Conservation (phyloP, 2,888 invertebrate genomes). For the Noctua janthina region DNA sequence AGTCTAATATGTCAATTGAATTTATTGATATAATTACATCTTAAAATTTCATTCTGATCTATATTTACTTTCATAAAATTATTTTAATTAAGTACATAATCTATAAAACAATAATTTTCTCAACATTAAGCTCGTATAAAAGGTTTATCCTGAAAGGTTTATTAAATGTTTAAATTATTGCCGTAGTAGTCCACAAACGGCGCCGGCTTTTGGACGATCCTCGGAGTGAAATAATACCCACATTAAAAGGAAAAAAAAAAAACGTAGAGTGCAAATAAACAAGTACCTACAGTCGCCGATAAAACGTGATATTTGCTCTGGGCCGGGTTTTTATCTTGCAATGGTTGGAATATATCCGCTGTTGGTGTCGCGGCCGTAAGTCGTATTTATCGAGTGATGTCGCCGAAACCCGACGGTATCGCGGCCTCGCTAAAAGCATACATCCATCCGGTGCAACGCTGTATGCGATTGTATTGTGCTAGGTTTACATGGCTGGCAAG, state of each 20-base stretch:
- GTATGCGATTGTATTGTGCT: constrained; percentile 68
- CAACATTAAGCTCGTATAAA: constrained; percentile 13
- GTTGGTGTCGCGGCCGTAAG: constrained; percentile 49
- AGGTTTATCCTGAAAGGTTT: constrained; percentile 43
- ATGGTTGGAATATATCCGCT: constrained; percentile 47
- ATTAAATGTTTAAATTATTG: constrained; percentile 50
- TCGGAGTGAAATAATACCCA: constrained; percentile 51
- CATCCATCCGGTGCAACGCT: constrained; percentile 74
- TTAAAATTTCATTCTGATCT: constrained; percentile 1
- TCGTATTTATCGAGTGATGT: constrained; percentile 61
- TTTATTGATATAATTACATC: constrained; percentile 6
- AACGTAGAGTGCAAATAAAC: constrained; percentile 52
- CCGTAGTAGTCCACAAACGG: constrained; percentile 31
- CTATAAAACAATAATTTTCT: constrained; percentile 15
- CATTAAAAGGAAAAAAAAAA: constrained; percentile 60
- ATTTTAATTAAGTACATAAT: constrained; percentile 16
- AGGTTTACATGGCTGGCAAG: constrained; percentile 67
- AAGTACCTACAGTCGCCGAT: constrained; percentile 62
- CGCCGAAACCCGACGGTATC: constrained; percentile 67
- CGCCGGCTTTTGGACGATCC: constrained; percentile 51
- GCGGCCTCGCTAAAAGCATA: constrained; percentile 76
- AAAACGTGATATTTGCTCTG: constrained; percentile 65
- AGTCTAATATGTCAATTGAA: background rate
- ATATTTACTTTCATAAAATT: constrained; percentile 27
- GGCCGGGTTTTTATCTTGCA: constrained; percentile 61